Conservation (phyloP, 2,113 vertebrate species). For the Macquaria australasica region DNA sequence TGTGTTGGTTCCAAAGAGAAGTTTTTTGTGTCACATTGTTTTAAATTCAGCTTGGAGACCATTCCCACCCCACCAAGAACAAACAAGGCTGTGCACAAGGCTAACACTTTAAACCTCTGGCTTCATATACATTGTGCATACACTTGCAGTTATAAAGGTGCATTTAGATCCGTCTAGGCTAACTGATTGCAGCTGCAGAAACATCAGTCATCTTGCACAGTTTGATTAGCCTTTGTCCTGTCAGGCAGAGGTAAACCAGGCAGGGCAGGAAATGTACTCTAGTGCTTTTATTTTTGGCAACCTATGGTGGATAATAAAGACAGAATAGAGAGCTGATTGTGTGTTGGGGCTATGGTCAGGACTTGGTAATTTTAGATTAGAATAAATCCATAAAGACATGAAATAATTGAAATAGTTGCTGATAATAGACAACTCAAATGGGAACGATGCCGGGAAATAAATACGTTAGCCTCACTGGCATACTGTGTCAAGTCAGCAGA, state of each 20-base stretch:
- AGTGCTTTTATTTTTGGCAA: background rate
- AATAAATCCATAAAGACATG: background rate
- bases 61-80: constrained; percentile 15
- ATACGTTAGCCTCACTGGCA: background rate
- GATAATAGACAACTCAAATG: no score
- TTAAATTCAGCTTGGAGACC: constrained; percentile 18
- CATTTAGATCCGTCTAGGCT: background rate
- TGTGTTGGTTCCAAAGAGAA: background rate
- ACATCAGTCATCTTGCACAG: background rate
- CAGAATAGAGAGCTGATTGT: background rate
- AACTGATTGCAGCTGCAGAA: background rate
- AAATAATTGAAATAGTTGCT: background rate
- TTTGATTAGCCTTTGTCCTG: rapidly evolving
- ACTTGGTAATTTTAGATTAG: background rate
- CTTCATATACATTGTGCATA: background rate
- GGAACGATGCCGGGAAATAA: background rate
- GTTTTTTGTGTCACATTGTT: constrained; percentile 37
- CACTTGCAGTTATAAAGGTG: background rate
- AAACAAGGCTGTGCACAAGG: background rate
- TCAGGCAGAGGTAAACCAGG: background rate
- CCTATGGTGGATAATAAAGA: background rate
- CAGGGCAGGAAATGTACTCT: constrained; percentile 9
- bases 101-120: constrained; percentile 2
- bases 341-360: background rate
- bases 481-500: background rate